Percentiles rank a stretch among this genome's conserved stretches.
phyloP scores from a whole-genome alignment of 2,113 vertebrate genomes.

The Phoxinus phoxinus region DNA sequence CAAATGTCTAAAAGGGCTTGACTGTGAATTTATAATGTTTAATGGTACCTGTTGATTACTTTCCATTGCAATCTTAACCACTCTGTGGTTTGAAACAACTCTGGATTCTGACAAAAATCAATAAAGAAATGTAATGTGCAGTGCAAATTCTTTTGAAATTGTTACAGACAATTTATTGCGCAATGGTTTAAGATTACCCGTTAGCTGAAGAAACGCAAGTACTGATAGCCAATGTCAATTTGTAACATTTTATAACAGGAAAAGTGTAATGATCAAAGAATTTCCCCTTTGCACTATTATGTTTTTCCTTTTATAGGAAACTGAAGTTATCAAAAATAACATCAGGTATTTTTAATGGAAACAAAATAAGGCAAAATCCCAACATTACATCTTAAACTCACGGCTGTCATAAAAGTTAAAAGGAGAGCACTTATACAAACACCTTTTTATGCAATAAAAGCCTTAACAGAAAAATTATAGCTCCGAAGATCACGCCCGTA shows the following conservation, averaged over 20 bases:
- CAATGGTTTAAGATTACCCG: not conserved
- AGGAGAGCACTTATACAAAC: not conserved
- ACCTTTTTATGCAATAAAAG: not conserved
- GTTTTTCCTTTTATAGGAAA: not conserved
- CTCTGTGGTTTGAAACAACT: constrained; percentile 56
- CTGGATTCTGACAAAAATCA: constrained; percentile 34
- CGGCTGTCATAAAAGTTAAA: not conserved
- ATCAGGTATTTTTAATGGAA: no score
- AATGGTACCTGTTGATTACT: constrained; percentile 45
- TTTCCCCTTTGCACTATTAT: not conserved
- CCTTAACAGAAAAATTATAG: not conserved
- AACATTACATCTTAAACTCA: not conserved
- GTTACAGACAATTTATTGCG: constrained; percentile 23
- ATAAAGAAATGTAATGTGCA: constrained; percentile 22
- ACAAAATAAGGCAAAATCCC: not conserved
- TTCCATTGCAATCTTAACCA: constrained; percentile 53
- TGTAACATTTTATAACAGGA: not conserved
- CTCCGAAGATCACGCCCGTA: constrained; percentile 33
- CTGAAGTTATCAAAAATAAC: not conserved
- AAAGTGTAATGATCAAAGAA: not conserved
- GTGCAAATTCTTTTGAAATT: constrained; percentile 4
- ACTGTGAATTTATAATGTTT: constrained; percentile 42
- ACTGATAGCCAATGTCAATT: not conserved
- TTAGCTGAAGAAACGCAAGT: not conserved
- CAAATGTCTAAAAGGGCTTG: constrained; percentile 53